Base-by-base conservation (phyloP, 2,797 vertebrate genomes). In the Picus viridis region DNA sequence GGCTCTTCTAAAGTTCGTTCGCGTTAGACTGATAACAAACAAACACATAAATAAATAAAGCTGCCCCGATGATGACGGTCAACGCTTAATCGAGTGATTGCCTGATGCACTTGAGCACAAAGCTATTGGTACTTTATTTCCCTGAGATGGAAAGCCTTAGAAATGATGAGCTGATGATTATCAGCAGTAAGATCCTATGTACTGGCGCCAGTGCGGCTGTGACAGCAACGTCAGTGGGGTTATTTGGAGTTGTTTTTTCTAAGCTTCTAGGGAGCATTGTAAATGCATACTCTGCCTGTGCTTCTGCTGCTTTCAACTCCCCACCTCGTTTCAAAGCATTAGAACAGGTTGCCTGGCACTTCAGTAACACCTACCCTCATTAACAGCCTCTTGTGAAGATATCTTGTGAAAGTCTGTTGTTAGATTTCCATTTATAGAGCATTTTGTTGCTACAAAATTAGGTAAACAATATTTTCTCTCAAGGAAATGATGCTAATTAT, bases 351-450 rank as follows among this genome's bases (percentile, higher is more conserved):
- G 53, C 78, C 49, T 89, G 7, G 5, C 61, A 41, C 4, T 1
- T 57, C 58, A 30, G 68, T 5, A 75, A 82, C 16, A 45, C 57
- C 49, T 53, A 53, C 15, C 19, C 15, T 45, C 63, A n/a, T 2
- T 62, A 63, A 69, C 1, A 6, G 67, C 70, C 23, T 63, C 65
- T 51, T 34, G 36, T 17, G 39, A 61, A 41, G 27, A 86, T 81
- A 34, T 47, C 41, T 27, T 56, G 16, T 76, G 59, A n/a, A 74
- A 56, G 18, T 20, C 54, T 83, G n/a, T 59, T 83, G 69, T 62
- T 34, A 87, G 32, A 32, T 79, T 84, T 82, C 59, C 75, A 30
- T 83, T 91, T 84, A 62, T 26, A 24, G 12, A 64, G 23, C 67
- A 43, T 4, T 69, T 87, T 59, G 36, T 54, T 36, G 61, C 61